Percentiles rank a stretch among this genome's conserved stretches.
Conservation (phyloP, 37 sponge, comb jelly and placozoan genomes). For the Aplysina aerophoba region DNA sequence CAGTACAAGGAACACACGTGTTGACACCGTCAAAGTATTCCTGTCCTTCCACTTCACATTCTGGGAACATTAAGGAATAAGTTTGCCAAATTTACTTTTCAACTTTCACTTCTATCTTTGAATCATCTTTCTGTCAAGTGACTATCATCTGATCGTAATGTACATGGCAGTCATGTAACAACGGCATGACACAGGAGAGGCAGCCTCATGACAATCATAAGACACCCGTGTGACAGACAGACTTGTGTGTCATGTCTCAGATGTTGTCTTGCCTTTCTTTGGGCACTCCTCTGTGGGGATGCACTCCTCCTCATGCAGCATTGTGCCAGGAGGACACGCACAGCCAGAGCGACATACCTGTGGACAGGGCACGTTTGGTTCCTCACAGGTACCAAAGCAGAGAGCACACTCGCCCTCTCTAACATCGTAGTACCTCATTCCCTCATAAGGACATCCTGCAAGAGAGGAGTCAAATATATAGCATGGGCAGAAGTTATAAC, state of each 20-base stretch:
- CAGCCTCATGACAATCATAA: background rate
- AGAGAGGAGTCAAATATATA: background rate
- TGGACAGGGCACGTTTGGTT: slow-evolving; percentile 41
- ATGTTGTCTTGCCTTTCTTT: background rate
- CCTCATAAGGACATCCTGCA: background rate
- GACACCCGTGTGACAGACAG: slow-evolving; percentile 3
- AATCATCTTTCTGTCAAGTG: too few relatives aligned
- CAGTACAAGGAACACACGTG: background rate
- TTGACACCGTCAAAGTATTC: background rate
- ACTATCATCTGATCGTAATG: too few relatives aligned
- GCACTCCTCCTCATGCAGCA: slow-evolving; percentile 27
- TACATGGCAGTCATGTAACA: too few relatives aligned
- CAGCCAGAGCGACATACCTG: slow-evolving; percentile 39
- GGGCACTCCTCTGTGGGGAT: background rate
- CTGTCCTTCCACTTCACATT: background rate
- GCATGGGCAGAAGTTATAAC: too few relatives aligned
- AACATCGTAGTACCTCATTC: slow-evolving; percentile 13
- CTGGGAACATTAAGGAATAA: background rate
- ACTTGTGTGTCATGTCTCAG: too few relatives aligned
- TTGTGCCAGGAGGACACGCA: slow-evolving; percentile 38
- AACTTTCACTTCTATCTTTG: too few relatives aligned
- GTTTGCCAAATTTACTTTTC: background rate
- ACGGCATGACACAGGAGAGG: too few relatives aligned
- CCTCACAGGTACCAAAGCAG: slow-evolving; percentile 38
- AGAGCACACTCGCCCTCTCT: background rate